Evolutionary conservation across 2,113 vertebrate species (phyloP), one percentile per base, ranked within the genome.

Genomic region (Ciconia maguari): DNA sequence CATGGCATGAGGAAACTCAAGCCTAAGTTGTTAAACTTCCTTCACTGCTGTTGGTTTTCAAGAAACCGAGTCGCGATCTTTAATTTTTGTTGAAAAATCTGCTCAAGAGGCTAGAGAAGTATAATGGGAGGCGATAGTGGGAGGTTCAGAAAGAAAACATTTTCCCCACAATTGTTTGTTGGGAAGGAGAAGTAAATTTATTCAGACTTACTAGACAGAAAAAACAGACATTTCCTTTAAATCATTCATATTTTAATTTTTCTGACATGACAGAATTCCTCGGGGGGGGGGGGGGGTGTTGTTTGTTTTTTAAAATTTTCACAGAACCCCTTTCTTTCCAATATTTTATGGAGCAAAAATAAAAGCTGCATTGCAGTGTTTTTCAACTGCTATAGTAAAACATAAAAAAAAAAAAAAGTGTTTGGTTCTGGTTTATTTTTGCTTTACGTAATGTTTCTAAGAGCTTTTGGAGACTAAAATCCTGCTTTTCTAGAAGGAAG

Each of bases 301-400:
- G 13, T 51, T 81, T 49, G 29, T 2, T 4, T 30, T 52, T 78
- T 55, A 1, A 32, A 19, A 82, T 81, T 70, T 83, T 16, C 81
- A 70, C 64, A 91, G 51, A 85, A 65, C 14, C 16, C 10, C 14
- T 70, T 44, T 64, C 61, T 79, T 91, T 25, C 26, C 55, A 75
- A 12, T 21, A 29, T 29, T 83, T 71, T 26, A 62, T 0, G 8
- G 38, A 90, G 58, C 38, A 52, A 70, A 82, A 93, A 6, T 51
- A 48, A 89, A 82, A 96, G 74, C 95, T 97, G 96, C 96, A 97
- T 85, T 97, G 96, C 95, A 96, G 95, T 52, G 69, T 38, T 95
- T 90, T 52, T 16, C 48, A 82, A 87, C 86, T 3, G 55, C 65
- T 54, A 13, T 4, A 48, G 64, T 57, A 83, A 92, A 94, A 61